Base-by-base conservation (phyloP, 2,797 vertebrate genomes). In the Adelosebastes latens region DNA sequence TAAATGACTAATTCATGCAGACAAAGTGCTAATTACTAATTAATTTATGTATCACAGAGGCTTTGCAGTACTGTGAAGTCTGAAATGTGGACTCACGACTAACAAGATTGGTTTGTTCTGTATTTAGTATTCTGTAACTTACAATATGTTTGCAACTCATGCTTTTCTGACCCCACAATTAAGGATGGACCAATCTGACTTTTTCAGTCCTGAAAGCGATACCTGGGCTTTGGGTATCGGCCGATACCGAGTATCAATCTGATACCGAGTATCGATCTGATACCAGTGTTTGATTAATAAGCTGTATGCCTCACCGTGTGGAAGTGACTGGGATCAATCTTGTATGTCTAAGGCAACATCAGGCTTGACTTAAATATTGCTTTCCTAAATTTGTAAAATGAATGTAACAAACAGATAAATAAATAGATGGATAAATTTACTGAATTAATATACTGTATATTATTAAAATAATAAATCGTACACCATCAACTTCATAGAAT, bases 1-100 rank as follows among this genome's bases (percentile, higher is more conserved):
- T 46, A 46, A 39, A 75, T 62, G 1, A 75, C 39, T 83, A 32
- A 84, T 66, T 83, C 20, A 68, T 69, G 29, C n/a, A 81, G 6
- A 69, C 6, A 31, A 73, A 46, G 49, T 75, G 22, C 25, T 75
- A 60, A 77, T 66, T 42, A 66, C 53, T 29, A 20, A 65, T 62
- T 24, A 34, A 60, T 70, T 2, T 25, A 56, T 64, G 16, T 22
- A 42, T 68, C 32, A 58, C 14, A 69, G 46, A 42, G 12, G 3
- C 39, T 79, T 73, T 70, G 36, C 13, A 32, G 27, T 58, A 12
- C 27, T 20, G 20, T n/a, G 4, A 70, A 39, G 27, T 59, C 29
- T 46, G 13, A 66, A 62, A 60, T 24, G 12, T 25, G 3, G 14
- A 65, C 12, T 42, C 16, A 53, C 0, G 0, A 34, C 42, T 27